Evolutionary conservation across 1,140 invertebrate genomes (phyloP).

Genomic region (Copidosoma floridanum): DNA sequence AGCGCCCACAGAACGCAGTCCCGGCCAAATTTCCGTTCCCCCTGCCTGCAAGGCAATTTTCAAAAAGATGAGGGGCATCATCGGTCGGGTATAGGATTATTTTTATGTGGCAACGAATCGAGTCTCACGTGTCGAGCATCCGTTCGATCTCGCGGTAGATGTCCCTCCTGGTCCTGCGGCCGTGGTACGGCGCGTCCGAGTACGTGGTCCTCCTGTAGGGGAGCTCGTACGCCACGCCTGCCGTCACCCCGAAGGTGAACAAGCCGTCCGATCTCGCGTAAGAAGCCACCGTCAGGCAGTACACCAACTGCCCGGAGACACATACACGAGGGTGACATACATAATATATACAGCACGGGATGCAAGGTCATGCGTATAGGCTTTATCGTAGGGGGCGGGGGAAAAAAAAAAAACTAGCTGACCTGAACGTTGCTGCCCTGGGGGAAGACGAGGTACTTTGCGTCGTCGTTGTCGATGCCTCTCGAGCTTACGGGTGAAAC

Average conservation of each 20-base stretch:
- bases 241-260: constrained; percentile 68
- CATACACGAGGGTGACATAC: too few relatives aligned
- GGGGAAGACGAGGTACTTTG: constrained; percentile 50
- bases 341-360: too few relatives aligned
- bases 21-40: too few relatives aligned
- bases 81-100: too few relatives aligned
- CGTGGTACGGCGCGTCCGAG: constrained; percentile 51
- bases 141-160: constrained; percentile 52
- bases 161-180: constrained; percentile 53
- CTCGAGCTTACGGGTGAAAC: too few relatives aligned
- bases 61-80: too few relatives aligned
- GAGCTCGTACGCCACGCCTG: constrained; percentile 71
- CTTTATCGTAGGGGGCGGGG: neutral
- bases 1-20: constrained; percentile 61
- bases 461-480: too few relatives aligned
- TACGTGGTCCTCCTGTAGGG: constrained; percentile 56
- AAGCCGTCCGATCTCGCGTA: constrained; percentile 59
- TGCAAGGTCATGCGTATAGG: neutral
- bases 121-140: constrained; percentile 53
- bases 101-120: neutral
- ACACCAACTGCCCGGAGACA: constrained; percentile 62
- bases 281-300: constrained; percentile 63
- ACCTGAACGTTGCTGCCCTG: constrained; percentile 56
- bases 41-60: too few relatives aligned
- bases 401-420: constrained; percentile 17